A percentile compares a stretch with the other conserved stretches of the same genome.
Evolutionary conservation across 2,113 vertebrate genomes (phyloP).

Genomic region (Suncus etruscus): DNA sequence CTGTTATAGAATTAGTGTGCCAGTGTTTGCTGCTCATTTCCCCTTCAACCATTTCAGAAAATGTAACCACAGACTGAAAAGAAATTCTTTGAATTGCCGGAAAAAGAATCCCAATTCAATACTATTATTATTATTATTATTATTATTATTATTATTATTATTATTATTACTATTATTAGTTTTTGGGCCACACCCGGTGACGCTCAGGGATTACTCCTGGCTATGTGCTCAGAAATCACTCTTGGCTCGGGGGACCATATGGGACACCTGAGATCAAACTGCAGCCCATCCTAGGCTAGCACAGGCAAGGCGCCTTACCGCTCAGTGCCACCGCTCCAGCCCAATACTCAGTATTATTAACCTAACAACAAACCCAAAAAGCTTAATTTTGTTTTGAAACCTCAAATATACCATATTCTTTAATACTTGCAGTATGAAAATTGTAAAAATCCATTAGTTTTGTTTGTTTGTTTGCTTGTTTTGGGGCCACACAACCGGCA

Average conservation of each 20-base stretch:
- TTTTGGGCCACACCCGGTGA: too few relatives aligned
- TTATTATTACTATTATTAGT: too few relatives aligned
- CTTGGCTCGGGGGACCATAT: too few relatives aligned
- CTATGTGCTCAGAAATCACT: too few relatives aligned
- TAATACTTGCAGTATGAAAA: conserved; percentile 58
- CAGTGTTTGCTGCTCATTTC: conserved; percentile 45
- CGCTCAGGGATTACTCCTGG: too few relatives aligned
- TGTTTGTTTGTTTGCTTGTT: not conserved
- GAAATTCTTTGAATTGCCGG: conserved; percentile 67
- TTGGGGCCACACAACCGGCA: too few relatives aligned
- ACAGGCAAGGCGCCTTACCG: too few relatives aligned
- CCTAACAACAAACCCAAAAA: conserved; percentile 63
- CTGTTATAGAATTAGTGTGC: conserved; percentile 4
- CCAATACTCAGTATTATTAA: conserved; percentile 70
- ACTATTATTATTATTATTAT: too few relatives aligned
- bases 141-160: too few relatives aligned
- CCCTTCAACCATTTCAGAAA: conserved; percentile 69
- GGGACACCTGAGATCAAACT: too few relatives aligned
- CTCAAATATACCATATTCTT: conserved; percentile 72
- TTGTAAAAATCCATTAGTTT: conserved; percentile 46
- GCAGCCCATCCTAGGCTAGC: too few relatives aligned
- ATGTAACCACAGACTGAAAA: conserved; percentile 54
- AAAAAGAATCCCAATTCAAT: conserved; percentile 77
- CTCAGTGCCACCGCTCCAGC: too few relatives aligned
- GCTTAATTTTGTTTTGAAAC: conserved; percentile 78